Evolutionary conservation across 2,113 vertebrate species (phyloP).

Genomic region (Apteryx mantelli): DNA sequence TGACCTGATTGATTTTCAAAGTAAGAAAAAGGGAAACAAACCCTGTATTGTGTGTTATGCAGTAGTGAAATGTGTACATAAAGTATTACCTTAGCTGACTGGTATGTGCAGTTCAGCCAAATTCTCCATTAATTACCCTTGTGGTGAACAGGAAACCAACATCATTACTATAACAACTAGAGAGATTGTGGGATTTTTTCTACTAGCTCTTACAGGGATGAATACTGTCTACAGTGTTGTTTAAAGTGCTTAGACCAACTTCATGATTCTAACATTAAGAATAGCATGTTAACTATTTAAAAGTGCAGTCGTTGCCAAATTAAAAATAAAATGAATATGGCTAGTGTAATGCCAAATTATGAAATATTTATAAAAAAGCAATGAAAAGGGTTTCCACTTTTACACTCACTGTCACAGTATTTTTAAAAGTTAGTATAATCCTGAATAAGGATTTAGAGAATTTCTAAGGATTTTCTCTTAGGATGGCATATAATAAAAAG

Average conservation of each 20-base stretch:
- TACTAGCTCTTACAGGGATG: not conserved
- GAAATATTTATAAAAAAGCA: not conserved
- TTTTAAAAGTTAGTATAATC: not conserved
- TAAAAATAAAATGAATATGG: not conserved
- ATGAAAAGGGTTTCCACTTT: not conserved
- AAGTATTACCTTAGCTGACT: constrained; percentile 59
- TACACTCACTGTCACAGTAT: not conserved
- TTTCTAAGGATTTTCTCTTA: not conserved
- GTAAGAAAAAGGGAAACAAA: constrained; percentile 52
- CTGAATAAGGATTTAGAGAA: not conserved
- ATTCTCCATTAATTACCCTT: constrained; percentile 68
- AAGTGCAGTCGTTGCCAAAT: not conserved
- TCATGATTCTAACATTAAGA: not conserved
- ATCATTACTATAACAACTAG: constrained; percentile 47
- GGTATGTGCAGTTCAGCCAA: constrained; percentile 50
- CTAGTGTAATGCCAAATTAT: not conserved
- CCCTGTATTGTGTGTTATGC: not conserved
- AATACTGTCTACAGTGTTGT: not conserved
- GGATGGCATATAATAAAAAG: not conserved
- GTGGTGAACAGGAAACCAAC: constrained; percentile 43
- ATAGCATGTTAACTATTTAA: not conserved
- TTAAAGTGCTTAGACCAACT: constrained; percentile 1
- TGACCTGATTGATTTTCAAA: constrained; percentile 33
- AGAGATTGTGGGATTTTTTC: constrained; percentile 26
- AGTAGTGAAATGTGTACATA: constrained; percentile 40